Evolutionary conservation across 2,888 invertebrate genomes (phyloP).

Genomic region (Hypselothyrea guttata): DNA sequence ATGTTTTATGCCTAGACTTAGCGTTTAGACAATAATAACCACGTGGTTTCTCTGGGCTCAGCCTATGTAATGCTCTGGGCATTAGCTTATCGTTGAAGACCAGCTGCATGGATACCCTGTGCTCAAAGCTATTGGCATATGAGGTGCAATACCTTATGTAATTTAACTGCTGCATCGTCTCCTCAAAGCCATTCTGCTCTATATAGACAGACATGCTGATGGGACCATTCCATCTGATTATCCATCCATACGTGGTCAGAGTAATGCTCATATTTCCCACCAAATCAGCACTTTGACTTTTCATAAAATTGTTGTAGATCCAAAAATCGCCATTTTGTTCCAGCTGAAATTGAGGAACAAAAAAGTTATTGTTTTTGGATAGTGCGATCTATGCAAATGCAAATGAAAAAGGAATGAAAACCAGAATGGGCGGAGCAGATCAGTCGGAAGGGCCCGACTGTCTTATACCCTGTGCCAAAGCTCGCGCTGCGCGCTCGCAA

Average conservation of each 20-base stretch:
- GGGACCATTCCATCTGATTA: constrained; percentile 42
- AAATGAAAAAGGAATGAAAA: not conserved
- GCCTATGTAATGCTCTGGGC: no score
- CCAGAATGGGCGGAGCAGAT: no score
- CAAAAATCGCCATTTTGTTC: constrained; percentile 50
- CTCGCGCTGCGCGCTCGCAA: no score
- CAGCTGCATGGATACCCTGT: constrained; percentile 44
- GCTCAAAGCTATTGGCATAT: constrained; percentile 1
- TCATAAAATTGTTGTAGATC: constrained; percentile 39
- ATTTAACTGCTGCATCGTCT: constrained; percentile 9
- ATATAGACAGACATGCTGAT: constrained; percentile 44
- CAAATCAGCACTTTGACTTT: not conserved
- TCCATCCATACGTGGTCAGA: constrained; percentile 38
- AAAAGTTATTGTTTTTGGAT: no score
- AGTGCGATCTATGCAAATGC: no score
- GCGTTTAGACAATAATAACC: not conserved
- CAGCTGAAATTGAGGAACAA: constrained; percentile 16
- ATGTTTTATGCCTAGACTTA: not conserved
- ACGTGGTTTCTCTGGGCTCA: not conserved
- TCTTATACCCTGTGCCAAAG: no score
- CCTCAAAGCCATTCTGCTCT: constrained; percentile 10
- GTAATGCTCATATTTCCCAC: constrained; percentile 34
- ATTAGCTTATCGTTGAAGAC: constrained; percentile 24
- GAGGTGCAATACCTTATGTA: constrained; percentile 34
- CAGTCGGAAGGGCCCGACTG: no score